phyloP scores from a whole-genome alignment of 2,113 vertebrate genomes.

The Halichoerus grypus region DNA sequence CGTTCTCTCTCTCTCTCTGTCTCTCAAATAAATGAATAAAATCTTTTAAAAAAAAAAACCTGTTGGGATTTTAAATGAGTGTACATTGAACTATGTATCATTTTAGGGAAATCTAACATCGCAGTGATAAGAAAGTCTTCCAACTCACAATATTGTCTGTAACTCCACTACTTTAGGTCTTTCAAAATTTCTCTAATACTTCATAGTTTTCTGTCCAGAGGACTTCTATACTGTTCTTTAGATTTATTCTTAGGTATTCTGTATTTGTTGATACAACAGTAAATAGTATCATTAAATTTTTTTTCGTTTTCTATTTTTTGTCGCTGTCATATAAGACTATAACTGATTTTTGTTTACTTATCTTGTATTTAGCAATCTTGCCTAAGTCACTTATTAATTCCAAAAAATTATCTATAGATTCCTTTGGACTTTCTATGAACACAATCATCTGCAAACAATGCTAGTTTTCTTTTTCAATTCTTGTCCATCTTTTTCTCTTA shows the following conservation, averaged over 20 bases:
- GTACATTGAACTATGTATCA: background rate
- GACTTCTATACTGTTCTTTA: background rate
- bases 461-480: background rate
- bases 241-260: background rate
- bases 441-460: constrained; percentile 5
- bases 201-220: background rate
- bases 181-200: background rate
- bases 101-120: background rate
- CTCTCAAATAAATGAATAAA: background rate
- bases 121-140: background rate
- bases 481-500: background rate
- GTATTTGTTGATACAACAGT: background rate
- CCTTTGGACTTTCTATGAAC: background rate
- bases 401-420: background rate
- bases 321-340: background rate
- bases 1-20: too few species aligned
- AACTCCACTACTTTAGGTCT: background rate
- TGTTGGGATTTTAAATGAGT: background rate
- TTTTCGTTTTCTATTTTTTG: constrained; percentile 11
- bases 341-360: background rate
- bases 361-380: constrained; percentile 17
- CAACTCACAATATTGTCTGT: background rate
- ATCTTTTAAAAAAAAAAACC: background rate
- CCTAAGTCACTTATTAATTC: constrained; percentile 21
- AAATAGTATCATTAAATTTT: background rate